Evolutionary conservation across 2,113 vertebrate genomes (phyloP), one percentile per base, ranked within the genome.

Genomic region (Litocranius walleri): DNA sequence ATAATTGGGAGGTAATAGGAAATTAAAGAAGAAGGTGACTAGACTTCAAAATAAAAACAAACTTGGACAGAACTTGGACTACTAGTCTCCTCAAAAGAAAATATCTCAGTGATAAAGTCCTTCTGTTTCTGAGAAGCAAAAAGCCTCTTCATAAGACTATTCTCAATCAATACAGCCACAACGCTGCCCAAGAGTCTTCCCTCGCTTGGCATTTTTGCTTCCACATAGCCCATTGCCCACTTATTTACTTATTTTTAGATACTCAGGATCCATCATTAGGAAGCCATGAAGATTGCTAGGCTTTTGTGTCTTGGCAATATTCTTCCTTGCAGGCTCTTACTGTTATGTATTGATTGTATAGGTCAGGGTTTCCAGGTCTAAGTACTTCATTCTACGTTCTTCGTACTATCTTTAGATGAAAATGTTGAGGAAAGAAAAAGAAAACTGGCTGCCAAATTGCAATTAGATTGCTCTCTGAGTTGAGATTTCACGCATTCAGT

Each of bases 401-500:
- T 61, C 40, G 0, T 48, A 64, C 15, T 15, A 40, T 93, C 45
- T 62, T 91, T 62, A 78, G 50, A 59, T 64, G 36, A 83, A 71
- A 78, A 83, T 25, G 1, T 43, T 97, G 43, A 21, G 11, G 12
- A 88, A 52, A 21, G 30, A 52, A 86, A 96, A 95, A 77, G 94
- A 77, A 64, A 12, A 85, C 17, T 77, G 25, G 10, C 14, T 67
- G 23, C 52, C n/a, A 74, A n/a, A n/a, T 86, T 48, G 56, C 59
- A 90, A 12, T n/a, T 45, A 36, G 5, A 36, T 50, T 52, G 12
- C 27, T 62, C 40, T 80, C 88, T 57, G 29, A 87, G 40, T 95
- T 86, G 62, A 94, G 62, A 67, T 90, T 85, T 48, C 78, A 82
- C 56, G 52, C 48, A 36, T 95, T 90, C 29, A 10, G 30, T 80